These are phyloP conservation scores for Thinocorus orbignyianus DNA, from an alignment of 2,113 vertebrate genomes.

Conservation along the genomic window DNA sequence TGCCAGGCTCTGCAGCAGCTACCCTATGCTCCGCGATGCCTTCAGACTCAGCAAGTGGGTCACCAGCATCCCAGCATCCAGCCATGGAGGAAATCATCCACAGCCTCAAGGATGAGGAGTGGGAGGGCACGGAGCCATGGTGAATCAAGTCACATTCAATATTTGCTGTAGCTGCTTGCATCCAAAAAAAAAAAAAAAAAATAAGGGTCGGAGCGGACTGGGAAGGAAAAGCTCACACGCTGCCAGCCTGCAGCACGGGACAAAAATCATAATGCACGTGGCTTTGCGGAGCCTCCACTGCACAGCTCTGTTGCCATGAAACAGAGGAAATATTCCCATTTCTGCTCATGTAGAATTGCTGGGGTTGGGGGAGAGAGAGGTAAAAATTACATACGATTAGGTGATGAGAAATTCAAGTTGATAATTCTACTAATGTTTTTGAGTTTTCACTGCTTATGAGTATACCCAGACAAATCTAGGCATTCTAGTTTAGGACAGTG, in stretches of 20 bases:
- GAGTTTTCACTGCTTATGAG: not conserved
- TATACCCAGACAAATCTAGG: not conserved
- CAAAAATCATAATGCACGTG: not conserved
- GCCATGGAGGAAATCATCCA: not conserved
- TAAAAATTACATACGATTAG: not conserved
- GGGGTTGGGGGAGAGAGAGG: not conserved
- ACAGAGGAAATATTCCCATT: not conserved
- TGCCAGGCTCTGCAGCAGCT: not conserved
- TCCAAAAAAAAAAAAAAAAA: not conserved
- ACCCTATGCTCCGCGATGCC: not conserved
- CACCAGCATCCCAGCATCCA: not conserved
- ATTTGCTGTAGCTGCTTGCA: not conserved
- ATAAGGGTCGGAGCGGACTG: not conserved
- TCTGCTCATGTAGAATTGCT: not conserved
- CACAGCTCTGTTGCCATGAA: not conserved
- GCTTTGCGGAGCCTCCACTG: not conserved
- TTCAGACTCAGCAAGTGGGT: not conserved
- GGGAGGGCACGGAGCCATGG: not conserved
- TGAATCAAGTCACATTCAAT: not conserved
- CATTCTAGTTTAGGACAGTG: not conserved
- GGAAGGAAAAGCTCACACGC: not conserved
- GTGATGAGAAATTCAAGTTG: not conserved
- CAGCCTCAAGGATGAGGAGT: not conserved
- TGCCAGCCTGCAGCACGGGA: not conserved
- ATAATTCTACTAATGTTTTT: not conserved